Base-by-base conservation (phyloP, 2,113 vertebrate genomes). In the Lepus timidus region DNA sequence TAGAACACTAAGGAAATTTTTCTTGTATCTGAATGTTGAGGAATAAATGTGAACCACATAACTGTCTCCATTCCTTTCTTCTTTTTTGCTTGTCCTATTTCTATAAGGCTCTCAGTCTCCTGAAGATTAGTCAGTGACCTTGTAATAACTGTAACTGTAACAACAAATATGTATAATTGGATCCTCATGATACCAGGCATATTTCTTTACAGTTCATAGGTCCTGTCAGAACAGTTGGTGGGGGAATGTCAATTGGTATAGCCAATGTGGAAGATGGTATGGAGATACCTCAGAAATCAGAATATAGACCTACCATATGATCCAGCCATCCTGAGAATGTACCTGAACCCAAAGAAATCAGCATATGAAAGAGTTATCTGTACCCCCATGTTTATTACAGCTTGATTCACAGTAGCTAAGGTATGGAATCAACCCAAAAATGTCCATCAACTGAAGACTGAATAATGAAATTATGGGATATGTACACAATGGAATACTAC, bases 1-100 rank as follows among this genome's bases (percentile, higher is more conserved):
- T 85, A 87, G 85, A 85, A 88, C 90, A 91, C 62, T 44, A 81
- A 82, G 51, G 25, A 64, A 84, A 73, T 71, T 36, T 52, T 68
- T 95, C 58, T 73, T 79, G 29, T 51, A 55, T 1, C 55, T 78
- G 52, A 85, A 92, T 58, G 7, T 20, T 81, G 20, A 91, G 16
- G 23, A 81, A 52, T 23, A 84, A 76, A 89, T 81, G 4, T 70
- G 55, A 88, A 88, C 79, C 88, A 74, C 22, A 36, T 61, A 14
- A 70, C n/a, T 55, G 5, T 64, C 16, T 83, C 10, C 73, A 64
- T 52, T 55, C 29, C 36, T 33, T 58, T 78, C 64, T 81, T 31
- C 20, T 62, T 67, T 73, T 85, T 4, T 86, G 64, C 27, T 22
- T 67, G 10, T 71, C 65, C 80, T 81, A 39, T 61, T 49, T 70